A percentile compares a stretch with the other conserved stretches of the same genome.
phyloP scores from a whole-genome alignment of 2,888 invertebrate genomes.

The Isotomurus palustris region DNA sequence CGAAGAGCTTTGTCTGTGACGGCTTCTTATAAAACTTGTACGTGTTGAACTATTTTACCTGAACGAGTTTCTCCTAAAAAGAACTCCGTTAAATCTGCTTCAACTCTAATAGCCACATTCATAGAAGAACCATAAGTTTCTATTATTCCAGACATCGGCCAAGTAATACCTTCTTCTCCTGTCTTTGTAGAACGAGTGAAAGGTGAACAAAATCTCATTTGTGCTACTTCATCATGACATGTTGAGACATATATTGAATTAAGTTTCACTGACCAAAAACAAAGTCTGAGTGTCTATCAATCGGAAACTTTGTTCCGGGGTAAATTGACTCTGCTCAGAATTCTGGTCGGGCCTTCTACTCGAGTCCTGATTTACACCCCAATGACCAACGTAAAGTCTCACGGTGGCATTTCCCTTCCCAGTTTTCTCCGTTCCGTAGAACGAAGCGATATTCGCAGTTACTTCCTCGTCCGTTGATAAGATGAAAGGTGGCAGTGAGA shows the following conservation, averaged over 20 bases:
- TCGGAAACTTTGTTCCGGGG: constrained; percentile 5
- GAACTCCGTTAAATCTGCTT: constrained; percentile 50
- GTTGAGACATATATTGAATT: not conserved
- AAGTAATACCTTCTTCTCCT: constrained; percentile 36
- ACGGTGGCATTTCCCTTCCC: constrained; percentile 50
- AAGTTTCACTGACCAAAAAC: constrained; percentile 8
- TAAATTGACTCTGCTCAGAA: not conserved
- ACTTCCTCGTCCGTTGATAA: constrained; percentile 49
- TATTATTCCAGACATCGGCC: constrained; percentile 33
- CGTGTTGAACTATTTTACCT: constrained; percentile 44
- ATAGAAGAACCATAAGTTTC: constrained; percentile 27
- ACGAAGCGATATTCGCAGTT: constrained; percentile 47
- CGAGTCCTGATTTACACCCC: constrained; percentile 10
- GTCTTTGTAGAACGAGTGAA: constrained; percentile 6
- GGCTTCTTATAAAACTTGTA: not conserved
- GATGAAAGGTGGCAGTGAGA: constrained; percentile 49
- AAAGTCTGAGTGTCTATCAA: constrained; percentile 7
- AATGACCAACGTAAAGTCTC: constrained; percentile 45
- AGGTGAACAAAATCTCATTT: not conserved
- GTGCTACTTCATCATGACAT: too few relatives aligned
- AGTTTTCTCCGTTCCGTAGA: constrained; percentile 48
- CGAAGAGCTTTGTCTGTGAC: not conserved
- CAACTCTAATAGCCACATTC: constrained; percentile 45
- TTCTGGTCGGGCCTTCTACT: not conserved
- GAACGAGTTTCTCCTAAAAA: constrained; percentile 50